Evolutionary conservation across 2,888 invertebrate genomes (phyloP), one percentile per base, ranked within the genome.

Genomic region (Leptarthrus brevirostris): DNA sequence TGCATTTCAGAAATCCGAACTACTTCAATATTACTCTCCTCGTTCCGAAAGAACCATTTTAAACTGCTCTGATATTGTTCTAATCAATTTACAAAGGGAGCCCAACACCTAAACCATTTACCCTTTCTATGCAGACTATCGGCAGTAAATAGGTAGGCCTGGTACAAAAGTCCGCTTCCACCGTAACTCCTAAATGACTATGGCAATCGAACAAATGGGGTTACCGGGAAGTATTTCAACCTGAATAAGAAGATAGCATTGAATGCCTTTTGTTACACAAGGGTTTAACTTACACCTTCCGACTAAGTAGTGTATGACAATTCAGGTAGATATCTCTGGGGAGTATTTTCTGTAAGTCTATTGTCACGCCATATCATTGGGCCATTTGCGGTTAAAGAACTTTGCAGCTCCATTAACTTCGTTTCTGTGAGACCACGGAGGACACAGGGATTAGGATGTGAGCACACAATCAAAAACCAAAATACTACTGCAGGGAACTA

Each of bases 361-460:
- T 71, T 54, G 54, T 71, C 71, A 54, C 53, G 36, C 71, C 54
- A 54, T 71, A 71, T 54, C 54, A 71, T 71, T 71, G 71, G 40
- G 54, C 71, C 47, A 61, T 73, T 73, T 73, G 73, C 61, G 73
- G 73, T 73, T 52, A 44, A 44, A 52, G 73, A 52, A 49, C 64
- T 73, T 73, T 73, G 73, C 52, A 73, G 73, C 61, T 52, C 73
- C 61, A 73, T 72, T 72, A 44, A 71, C 54, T 54, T 40, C 71
- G 22, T 34, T 71, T 71, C 71, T 54, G 30, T 54, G 24, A 34
- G 10, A 71, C 54, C 58, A 36, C 36, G 14, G 8, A 36, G 64
- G 47, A 20, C 24, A 40, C 49, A 47, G 5, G 66, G 66, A 66
- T 44, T 47, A 66, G 66, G 69, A 49, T 49, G 26, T 26, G 24